Percentiles rank a stretch among this genome's conserved stretches.
Conservation (phyloP, 2,888 invertebrate species). For the Rotaria sp. region DNA sequence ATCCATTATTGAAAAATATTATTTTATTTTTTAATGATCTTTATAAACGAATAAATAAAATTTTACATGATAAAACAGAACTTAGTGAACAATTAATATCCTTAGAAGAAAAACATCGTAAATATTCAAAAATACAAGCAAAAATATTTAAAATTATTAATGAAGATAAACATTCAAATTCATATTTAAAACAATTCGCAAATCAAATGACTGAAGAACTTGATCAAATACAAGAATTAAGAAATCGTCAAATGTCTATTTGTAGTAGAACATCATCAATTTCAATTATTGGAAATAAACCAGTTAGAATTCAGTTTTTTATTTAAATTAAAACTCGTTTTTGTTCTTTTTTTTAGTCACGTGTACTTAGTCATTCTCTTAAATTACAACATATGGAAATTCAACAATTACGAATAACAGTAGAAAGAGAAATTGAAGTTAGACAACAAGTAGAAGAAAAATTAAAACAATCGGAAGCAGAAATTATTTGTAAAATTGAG, state of each 20-base stretch:
- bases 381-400: conserved; percentile 95
- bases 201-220: background rate
- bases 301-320: background rate
- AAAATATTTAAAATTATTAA: background rate
- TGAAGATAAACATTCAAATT: background rate
- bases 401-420: conserved; percentile 69
- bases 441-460: conserved; percentile 89
- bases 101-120: background rate
- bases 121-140: background rate
- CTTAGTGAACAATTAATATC: background rate
- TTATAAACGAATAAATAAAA: background rate
- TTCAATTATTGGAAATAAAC: background rate
- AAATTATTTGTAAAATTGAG: conserved; percentile 81
- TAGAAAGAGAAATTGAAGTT: conserved; percentile 91
- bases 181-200: background rate
- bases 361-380: conserved; percentile 88
- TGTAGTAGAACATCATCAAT: background rate
- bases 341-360: conserved; percentile 57
- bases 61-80: background rate
- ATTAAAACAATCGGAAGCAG: conserved; percentile 77
- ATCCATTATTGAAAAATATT: background rate
- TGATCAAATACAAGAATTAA: background rate
- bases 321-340: no score
- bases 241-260: background rate
- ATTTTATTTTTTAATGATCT: background rate